Evolutionary conservation across 2,888 invertebrate species (phyloP).

Genomic region (Zygothrica quintamaculata): DNA sequence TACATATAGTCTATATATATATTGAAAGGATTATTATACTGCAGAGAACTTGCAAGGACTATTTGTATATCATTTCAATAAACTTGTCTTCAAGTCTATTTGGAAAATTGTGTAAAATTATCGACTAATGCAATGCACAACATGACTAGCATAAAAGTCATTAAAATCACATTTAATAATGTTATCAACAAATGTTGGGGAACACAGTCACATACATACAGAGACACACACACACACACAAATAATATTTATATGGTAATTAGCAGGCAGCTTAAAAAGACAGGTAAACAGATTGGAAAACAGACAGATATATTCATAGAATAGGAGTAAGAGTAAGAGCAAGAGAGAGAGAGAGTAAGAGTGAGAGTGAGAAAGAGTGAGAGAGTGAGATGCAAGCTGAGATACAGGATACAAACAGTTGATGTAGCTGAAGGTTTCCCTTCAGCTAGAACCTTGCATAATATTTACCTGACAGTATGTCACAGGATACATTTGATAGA

Average conservation of each 20-base stretch:
- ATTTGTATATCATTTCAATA: too few relatives aligned
- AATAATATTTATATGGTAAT: constrained; percentile 56
- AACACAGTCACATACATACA: too few relatives aligned
- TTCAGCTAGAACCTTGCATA: not conserved
- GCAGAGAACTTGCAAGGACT: too few relatives aligned
- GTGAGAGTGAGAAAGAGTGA: not conserved
- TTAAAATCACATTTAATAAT: constrained; percentile 76
- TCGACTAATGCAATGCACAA: constrained; percentile 31
- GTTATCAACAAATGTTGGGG: constrained; percentile 23
- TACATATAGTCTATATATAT: too few relatives aligned
- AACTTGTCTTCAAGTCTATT: too few relatives aligned
- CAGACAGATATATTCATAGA: constrained; percentile 11
- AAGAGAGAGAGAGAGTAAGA: not conserved
- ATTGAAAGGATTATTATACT: too few relatives aligned
- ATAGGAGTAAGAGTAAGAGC: not conserved
- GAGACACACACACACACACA: constrained; percentile 6
- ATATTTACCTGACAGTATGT: too few relatives aligned
- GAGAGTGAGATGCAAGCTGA: not conserved
- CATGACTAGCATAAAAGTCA: constrained; percentile 55
- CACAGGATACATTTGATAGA: too few relatives aligned
- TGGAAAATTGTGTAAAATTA: constrained; percentile 11
- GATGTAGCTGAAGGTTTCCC: not conserved
- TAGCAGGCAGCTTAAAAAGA: constrained; percentile 31
- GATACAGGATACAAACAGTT: not conserved
- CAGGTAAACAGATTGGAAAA: constrained; percentile 19